Evolutionary conservation across 2,888 invertebrate genomes (phyloP).

Genomic region (Sthenelais limicola): DNA sequence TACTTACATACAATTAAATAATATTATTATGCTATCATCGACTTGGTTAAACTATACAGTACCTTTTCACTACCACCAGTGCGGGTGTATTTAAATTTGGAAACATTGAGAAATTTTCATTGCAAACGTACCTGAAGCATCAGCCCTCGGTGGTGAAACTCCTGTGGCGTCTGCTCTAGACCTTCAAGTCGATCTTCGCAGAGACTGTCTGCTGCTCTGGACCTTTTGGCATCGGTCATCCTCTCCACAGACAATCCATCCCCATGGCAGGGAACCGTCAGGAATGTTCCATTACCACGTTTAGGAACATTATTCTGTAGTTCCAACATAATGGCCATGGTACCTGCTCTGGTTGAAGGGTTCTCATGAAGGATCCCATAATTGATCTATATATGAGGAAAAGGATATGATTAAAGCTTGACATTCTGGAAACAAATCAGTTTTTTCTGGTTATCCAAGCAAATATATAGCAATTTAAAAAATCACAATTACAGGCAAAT

Average conservation of each 20-base stretch:
- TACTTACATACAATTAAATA: too few species aligned
- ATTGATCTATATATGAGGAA: not conserved
- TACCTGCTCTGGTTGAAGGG: constrained; percentile 9
- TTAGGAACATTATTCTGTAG: constrained; percentile 17
- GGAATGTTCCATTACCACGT: not conserved
- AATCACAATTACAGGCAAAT: too few species aligned
- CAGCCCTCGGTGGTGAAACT: constrained; percentile 26
- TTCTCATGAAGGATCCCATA: constrained; percentile 15
- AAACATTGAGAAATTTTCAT: too few species aligned
- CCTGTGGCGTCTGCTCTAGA: constrained; percentile 4
- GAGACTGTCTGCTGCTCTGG: not conserved
- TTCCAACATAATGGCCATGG: not conserved
- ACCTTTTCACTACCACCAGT: too few species aligned
- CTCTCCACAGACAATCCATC: constrained; percentile 22
- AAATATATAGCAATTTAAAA: too few species aligned
- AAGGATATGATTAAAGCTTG: too few species aligned
- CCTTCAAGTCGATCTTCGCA: not conserved
- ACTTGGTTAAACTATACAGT: too few species aligned
- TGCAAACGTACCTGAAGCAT: constrained; percentile 37
- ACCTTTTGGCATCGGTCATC: constrained; percentile 10
- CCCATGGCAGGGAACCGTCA: constrained; percentile 17
- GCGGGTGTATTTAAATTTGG: too few species aligned
- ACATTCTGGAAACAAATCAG: too few species aligned
- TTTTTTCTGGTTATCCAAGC: too few species aligned
- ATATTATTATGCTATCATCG: too few species aligned